phyloP scores from a whole-genome alignment of 2,797 vertebrate genomes.

The Melanotaenia nigrans region DNA sequence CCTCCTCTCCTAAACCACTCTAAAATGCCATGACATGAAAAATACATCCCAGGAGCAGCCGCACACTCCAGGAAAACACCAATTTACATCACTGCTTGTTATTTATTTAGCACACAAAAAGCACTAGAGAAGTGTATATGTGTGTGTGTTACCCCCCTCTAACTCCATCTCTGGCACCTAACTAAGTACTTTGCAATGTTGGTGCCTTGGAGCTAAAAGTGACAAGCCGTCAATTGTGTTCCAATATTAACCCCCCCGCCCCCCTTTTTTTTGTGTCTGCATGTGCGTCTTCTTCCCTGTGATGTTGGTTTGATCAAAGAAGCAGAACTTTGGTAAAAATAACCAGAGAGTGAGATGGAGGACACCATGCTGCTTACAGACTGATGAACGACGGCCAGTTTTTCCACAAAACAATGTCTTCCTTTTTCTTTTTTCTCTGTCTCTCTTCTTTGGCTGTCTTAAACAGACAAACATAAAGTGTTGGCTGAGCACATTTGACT shows the following conservation, averaged over 20 bases:
- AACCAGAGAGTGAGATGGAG: conserved; percentile 71
- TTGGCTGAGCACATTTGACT: conserved; percentile 43
- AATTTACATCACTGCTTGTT: conserved; percentile 74
- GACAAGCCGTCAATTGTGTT: conserved; percentile 83
- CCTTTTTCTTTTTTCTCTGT: conserved; percentile 49
- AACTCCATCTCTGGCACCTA: conserved; percentile 53
- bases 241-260: conserved; percentile 77
- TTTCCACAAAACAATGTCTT: conserved; percentile 57
- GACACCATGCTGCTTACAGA: conserved; percentile 76
- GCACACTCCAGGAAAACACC: conserved; percentile 77
- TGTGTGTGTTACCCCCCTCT: conserved; percentile 35
- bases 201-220: conserved; percentile 75
- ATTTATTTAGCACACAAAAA: conserved; percentile 76
- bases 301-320: conserved; percentile 83
- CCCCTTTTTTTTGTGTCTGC: conserved; percentile 67
- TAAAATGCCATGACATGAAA: conserved; percentile 79
- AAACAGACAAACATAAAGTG: conserved; percentile 24
- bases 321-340: conserved; percentile 77
- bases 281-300: conserved; percentile 70
- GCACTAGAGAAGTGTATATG: conserved; percentile 49
- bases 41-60: conserved; percentile 75
- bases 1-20: conserved; percentile 69
- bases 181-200: conserved; percentile 68
- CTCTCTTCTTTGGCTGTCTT: conserved; percentile 28
- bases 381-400: conserved; percentile 68